Base-by-base conservation (phyloP, 2,888 invertebrate genomes). In the Troilus luridus region DNA sequence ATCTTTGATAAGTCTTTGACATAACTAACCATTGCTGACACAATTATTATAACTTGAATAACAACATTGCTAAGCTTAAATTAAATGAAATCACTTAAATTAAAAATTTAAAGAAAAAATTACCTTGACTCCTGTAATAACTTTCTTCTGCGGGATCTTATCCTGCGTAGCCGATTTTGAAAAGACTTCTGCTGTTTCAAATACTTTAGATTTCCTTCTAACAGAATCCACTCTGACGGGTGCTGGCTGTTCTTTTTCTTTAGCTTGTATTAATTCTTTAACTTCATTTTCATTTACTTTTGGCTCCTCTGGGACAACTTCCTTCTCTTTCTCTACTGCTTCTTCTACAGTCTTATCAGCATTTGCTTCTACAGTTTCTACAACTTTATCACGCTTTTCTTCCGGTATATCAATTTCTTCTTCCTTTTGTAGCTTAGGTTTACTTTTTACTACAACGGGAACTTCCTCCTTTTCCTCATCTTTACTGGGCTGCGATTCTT, bases 71-170 rank as follows among this genome's bases (percentile, higher is more conserved):
- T 59, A 59, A 59, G 11, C 10, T n/a, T n/a, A 64, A n/a, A n/a
- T n/a, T n/a, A 64, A n/a, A 64, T 64, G 10, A 64, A 8, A 21
- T 21, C 19, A 19, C 19, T 24, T 6, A 85, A 85, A 85, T 9
- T 19, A 27, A 60, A n/a, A 59, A 59, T 41, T n/a, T 3, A 27
- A 67, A 67, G 9, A 58, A 85, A 85, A 56, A 90, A 97, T 97
- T 1, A 98, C 98, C 94, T 97, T 98, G 24, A 97, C 97, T 62
- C 95, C 95, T 60, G 97, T 97, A 93, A 98, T 97, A 90, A 97
- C 95, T 94, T 97, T 98, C 94, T 97, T 97, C 64, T 96, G 96
- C 94, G 97, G 97, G 89, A 95, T 95, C 91, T 93, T 93, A 91
- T 93, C 91, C 91, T 92, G 89, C n/a, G 92, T 91, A 8, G 92